Conservation (phyloP, 2,888 invertebrate species). For the Drepana falcataria region DNA sequence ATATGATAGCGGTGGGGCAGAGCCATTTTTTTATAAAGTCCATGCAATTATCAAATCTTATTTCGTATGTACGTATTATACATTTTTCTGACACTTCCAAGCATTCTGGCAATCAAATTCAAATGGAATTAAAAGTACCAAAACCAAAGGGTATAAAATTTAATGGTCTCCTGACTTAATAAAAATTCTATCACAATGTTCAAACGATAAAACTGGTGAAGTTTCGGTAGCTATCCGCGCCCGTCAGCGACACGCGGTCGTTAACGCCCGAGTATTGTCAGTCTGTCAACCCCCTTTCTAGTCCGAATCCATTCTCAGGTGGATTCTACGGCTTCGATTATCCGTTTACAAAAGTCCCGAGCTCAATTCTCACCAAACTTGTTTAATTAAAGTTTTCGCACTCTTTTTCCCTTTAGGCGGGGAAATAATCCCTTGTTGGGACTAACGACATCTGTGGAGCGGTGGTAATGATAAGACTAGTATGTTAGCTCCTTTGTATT, state of each 20-base stretch:
- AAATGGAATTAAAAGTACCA: neutral
- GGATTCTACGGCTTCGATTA: constrained; percentile 69
- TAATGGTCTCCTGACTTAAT: constrained; percentile 8
- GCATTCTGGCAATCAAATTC: neutral
- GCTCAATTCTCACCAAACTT: constrained; percentile 73
- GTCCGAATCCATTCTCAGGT: constrained; percentile 58
- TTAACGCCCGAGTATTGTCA: constrained; percentile 24
- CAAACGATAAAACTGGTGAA: constrained; percentile 6
- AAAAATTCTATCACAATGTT: constrained; percentile 45
- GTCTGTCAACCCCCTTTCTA: constrained; percentile 38
- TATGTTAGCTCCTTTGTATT: neutral
- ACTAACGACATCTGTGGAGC: constrained; percentile 34
- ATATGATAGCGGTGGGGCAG: no score
- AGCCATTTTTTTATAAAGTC: no score
- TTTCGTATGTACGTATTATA: no score
- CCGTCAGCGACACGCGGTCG: constrained; percentile 12
- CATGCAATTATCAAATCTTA: no score
- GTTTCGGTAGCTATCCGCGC: constrained; percentile 16
- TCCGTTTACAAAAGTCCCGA: constrained; percentile 72
- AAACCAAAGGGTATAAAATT: neutral
- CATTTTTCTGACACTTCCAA: no score
- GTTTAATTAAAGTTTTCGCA: constrained; percentile 78
- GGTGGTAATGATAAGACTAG: neutral
- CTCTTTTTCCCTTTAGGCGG: constrained; percentile 76
- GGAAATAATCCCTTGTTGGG: constrained; percentile 67